phyloP scores from a whole-genome alignment of 30 jellyfish, hydroid and myxozoan genomes.

The Pelagia noctiluca region DNA sequence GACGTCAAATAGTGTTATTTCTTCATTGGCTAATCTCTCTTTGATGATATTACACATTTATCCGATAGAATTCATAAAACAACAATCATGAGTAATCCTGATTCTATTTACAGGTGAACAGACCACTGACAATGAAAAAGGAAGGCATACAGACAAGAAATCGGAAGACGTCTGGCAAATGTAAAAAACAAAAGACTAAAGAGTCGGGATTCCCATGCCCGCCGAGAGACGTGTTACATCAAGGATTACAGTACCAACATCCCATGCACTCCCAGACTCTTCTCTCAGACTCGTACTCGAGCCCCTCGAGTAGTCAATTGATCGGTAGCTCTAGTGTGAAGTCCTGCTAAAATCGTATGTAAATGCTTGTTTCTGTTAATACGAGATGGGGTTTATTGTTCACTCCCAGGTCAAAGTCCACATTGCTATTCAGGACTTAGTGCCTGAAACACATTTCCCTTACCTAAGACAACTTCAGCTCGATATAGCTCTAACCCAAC shows the following conservation, averaged over 20 bases:
- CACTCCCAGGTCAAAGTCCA: no score
- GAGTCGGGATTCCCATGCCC: constrained; percentile 46
- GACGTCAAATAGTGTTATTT: not conserved
- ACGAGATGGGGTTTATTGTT: no score
- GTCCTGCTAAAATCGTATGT: constrained; percentile 55
- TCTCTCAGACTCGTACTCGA: constrained; percentile 53
- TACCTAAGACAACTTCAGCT: no score
- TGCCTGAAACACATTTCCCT: no score
- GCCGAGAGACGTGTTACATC: constrained; percentile 56
- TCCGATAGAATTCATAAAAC: not conserved
- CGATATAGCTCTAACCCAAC: no score
- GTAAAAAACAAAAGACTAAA: constrained; percentile 75
- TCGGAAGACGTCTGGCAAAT: constrained; percentile 92
- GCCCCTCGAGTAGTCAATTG: constrained; percentile 40
- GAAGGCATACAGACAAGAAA: constrained; percentile 97
- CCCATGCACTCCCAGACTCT: constrained; percentile 53
- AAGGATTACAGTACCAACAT: constrained; percentile 61
- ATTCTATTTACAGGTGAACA: constrained; percentile 64
- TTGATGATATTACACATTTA: not conserved
- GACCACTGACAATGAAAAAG: constrained; percentile 98
- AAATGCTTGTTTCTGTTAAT: no score
- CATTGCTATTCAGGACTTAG: no score
- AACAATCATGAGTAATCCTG: not conserved
- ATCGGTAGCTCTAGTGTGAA: constrained; percentile 36
- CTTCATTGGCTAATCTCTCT: not conserved